Evolutionary conservation across 2,113 vertebrate genomes (phyloP).

Genomic region (Hyperopisus bebe): DNA sequence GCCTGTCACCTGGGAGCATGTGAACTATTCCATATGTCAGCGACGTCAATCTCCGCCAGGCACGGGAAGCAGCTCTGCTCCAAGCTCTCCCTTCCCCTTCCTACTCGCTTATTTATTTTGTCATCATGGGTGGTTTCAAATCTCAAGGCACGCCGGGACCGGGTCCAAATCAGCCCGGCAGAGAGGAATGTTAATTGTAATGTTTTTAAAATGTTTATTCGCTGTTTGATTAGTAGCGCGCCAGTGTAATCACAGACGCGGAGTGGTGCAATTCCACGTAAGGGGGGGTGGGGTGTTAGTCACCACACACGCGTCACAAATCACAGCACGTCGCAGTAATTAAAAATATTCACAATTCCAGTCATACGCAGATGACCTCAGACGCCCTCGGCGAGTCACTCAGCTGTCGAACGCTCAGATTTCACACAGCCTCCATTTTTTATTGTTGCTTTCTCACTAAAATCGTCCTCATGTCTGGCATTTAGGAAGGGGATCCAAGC

Average conservation of each 20-base stretch:
- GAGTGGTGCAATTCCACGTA: not conserved
- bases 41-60: constrained; percentile 82
- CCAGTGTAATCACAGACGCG: constrained; percentile 25
- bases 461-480: not conserved
- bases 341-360: constrained; percentile 5
- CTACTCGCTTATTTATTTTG: constrained; percentile 51
- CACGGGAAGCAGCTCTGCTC: constrained; percentile 69
- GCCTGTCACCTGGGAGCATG: constrained; percentile 83
- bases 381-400: not conserved
- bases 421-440: not conserved
- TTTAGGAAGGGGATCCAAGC: not conserved
- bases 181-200: constrained; percentile 33
- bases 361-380: not conserved
- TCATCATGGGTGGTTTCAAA: constrained; percentile 61
- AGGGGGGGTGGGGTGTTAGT: not conserved
- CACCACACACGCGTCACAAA: not conserved
- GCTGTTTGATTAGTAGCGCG: constrained; percentile 17
- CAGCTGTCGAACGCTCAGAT: not conserved
- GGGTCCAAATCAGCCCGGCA: constrained; percentile 30
- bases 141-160: constrained; percentile 43
- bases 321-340: constrained; percentile 1
- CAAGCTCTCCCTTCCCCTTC: not conserved
- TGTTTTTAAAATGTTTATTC: constrained; percentile 25
- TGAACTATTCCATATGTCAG: constrained; percentile 94
- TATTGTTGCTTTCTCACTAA: not conserved